A percentile compares a stretch with the other conserved stretches of the same genome.
These are phyloP conservation scores for Andrena haemorrhoa DNA, from an alignment of 2,888 invertebrate species.

Conservation along the genomic window DNA sequence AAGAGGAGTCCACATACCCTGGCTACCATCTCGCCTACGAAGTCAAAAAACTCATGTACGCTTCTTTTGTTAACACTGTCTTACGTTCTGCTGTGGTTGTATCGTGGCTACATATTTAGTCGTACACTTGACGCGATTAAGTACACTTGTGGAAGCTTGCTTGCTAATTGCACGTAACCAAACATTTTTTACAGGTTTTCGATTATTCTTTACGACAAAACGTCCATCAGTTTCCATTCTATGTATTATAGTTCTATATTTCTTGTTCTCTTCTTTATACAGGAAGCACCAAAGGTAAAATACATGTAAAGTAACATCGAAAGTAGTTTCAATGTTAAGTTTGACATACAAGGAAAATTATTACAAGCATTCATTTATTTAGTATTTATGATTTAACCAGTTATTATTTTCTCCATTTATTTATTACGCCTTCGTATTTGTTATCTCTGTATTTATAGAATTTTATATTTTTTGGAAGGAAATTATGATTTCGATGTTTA, in stretches of 20 bases:
- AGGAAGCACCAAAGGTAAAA: conserved; percentile 7
- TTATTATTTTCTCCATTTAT: background rate
- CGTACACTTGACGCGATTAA: background rate
- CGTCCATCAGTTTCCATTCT: conserved; percentile 6
- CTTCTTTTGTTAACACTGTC: conserved; percentile 86
- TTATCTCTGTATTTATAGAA: background rate
- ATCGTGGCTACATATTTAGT: conserved; percentile 11
- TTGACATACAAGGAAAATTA: background rate
- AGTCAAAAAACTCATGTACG: conserved; percentile 99
- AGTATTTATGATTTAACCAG: background rate
- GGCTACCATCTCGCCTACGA: conserved; percentile 99
- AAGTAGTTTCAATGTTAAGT: background rate
- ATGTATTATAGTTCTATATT: background rate
- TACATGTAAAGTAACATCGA: background rate
- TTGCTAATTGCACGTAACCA: conserved; percentile 23
- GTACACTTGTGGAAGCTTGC: conserved; percentile 7
- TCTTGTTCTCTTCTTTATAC: conserved; percentile 1
- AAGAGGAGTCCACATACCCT: conserved; percentile 97
- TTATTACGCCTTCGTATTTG: no score
- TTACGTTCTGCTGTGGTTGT: conserved; percentile 59
- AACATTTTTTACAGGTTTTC: background rate
- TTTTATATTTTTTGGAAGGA: background rate
- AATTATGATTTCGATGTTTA: background rate
- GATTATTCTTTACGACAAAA: conserved; percentile 2
- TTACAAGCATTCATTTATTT: background rate